phyloP scores from a whole-genome alignment of 2,888 invertebrate species.

The Andricus quercusramuli region DNA sequence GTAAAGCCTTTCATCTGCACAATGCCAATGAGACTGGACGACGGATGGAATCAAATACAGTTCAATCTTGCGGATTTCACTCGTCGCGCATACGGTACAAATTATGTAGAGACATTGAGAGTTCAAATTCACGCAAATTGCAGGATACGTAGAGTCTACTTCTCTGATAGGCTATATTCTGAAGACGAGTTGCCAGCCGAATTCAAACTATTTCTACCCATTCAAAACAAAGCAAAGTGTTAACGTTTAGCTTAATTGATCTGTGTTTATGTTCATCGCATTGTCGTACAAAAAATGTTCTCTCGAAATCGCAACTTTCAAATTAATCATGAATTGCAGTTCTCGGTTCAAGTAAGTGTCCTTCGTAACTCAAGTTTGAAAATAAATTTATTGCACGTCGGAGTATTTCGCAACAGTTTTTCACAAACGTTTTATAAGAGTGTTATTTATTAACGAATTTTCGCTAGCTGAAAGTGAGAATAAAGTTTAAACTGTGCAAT shows the following conservation, averaged over 20 bases:
- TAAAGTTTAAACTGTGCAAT: not conserved
- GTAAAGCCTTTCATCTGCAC: slow-evolving; percentile 97
- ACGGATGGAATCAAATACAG: slow-evolving; percentile 95
- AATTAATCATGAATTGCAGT: slow-evolving; percentile 10
- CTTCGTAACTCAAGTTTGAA: slow-evolving; percentile 15
- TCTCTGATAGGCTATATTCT: slow-evolving; percentile 95
- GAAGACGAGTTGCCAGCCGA: slow-evolving; percentile 98
- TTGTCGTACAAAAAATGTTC: slow-evolving; percentile 6
- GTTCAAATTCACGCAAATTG: slow-evolving; percentile 99
- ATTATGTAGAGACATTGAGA: slow-evolving; percentile 93
- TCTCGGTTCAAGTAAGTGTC: slow-evolving; percentile 13
- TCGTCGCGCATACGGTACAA: slow-evolving; percentile 96
- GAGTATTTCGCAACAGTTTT: not conserved
- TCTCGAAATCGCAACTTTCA: slow-evolving; percentile 3
- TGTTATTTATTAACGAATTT: slow-evolving; percentile 13
- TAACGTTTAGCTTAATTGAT: slow-evolving; percentile 51
- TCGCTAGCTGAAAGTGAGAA: not conserved
- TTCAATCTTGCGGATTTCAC: slow-evolving; percentile 99
- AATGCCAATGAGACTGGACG: slow-evolving; percentile 97
- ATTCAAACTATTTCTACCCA: slow-evolving; percentile 98
- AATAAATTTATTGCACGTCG: slow-evolving; percentile 17
- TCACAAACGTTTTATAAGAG: not conserved
- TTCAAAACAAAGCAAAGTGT: slow-evolving; percentile 86
- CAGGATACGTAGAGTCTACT: slow-evolving; percentile 93
- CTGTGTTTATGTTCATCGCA: not conserved